Conservation (phyloP, 2,797 vertebrate species). For the Trachurus trachurus region DNA sequence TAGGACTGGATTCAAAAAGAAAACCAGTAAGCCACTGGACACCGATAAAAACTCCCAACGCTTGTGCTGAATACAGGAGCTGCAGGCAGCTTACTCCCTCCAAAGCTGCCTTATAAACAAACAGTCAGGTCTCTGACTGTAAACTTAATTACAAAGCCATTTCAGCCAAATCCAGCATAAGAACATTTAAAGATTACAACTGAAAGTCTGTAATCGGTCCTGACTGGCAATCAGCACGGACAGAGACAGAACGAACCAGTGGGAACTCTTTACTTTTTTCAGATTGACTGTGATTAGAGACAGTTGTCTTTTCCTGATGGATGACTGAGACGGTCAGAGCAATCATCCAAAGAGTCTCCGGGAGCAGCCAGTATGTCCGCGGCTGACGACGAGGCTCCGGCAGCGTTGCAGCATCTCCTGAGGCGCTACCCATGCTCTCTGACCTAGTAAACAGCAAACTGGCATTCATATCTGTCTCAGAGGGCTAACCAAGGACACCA, state of each 20-base stretch:
- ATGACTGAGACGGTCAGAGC: background rate
- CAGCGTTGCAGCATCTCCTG: background rate
- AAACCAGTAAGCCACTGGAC: background rate
- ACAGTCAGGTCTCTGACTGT: conserved; percentile 41
- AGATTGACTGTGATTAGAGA: background rate
- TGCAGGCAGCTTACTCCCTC: conserved; percentile 12
- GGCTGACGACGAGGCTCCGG: conserved; percentile 2
- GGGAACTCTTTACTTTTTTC: background rate
- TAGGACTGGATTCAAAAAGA: background rate
- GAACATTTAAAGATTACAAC: conserved; percentile 60
- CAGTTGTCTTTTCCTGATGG: background rate
- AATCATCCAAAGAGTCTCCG: background rate
- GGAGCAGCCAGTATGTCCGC: background rate
- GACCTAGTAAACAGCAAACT: background rate
- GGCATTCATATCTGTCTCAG: conserved; percentile 4
- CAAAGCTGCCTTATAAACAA: conserved; percentile 47
- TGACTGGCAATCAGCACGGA: conserved; percentile 37
- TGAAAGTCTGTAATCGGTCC: conserved; percentile 56
- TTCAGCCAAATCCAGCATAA: conserved; percentile 59
- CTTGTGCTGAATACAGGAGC: conserved; percentile 8
- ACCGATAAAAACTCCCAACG: background rate
- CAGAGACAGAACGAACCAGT: background rate
- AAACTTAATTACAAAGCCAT: conserved; percentile 54
- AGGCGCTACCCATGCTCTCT: conserved; percentile 1
- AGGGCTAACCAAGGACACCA: conserved; percentile 31